Base-by-base conservation (phyloP, 2,797 vertebrate genomes). In the Menidia menidia region DNA sequence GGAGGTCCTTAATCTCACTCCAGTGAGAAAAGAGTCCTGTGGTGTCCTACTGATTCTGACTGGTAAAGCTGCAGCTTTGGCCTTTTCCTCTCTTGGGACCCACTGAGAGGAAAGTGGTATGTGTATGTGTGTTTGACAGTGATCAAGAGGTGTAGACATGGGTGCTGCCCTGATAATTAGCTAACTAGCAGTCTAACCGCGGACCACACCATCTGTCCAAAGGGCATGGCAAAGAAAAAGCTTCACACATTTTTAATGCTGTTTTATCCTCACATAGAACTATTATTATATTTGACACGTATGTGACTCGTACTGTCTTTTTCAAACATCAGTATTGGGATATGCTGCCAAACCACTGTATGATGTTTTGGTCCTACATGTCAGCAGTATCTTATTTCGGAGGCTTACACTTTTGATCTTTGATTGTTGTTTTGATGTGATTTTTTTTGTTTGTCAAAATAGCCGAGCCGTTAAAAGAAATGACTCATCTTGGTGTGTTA, bases 211-310 rank as follows among this genome's bases (percentile, higher is more conserved):
- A 94, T 94, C 92, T 94, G 92, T 92, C 90, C 87, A 85, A 78
- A 71, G 80, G 86, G 73, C 16, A 68, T 79, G 75, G 69, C 72
- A 67, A 67, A 65, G 74, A 68, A 83, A 82, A 88, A 81, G 88
- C 86, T 87, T 93, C 84, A 72, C 89, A 90, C n/a, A 63, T 92
- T 94, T 91, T 92, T 93, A 93, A 93, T 93, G 88, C 92, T 82
- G 78, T 85, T 87, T 87, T 89, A 85, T 86, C 86, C 88, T 92
- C n/a, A n/a, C n/a, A n/a, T n/a, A n/a, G n/a, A n/a, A n/a, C n/a
- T n/a, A n/a, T n/a, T n/a, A n/a, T n/a, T n/a, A n/a, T n/a, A 89
- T 78, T 80, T 67, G 73, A 60, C 31, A 68, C 80, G 58, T 87
- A 75, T 60, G 13, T 39, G 86, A 84, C 57, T 60, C 18, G 56